Conservation (phyloP, 2,797 vertebrate species). For the Manis pentadactyla region DNA sequence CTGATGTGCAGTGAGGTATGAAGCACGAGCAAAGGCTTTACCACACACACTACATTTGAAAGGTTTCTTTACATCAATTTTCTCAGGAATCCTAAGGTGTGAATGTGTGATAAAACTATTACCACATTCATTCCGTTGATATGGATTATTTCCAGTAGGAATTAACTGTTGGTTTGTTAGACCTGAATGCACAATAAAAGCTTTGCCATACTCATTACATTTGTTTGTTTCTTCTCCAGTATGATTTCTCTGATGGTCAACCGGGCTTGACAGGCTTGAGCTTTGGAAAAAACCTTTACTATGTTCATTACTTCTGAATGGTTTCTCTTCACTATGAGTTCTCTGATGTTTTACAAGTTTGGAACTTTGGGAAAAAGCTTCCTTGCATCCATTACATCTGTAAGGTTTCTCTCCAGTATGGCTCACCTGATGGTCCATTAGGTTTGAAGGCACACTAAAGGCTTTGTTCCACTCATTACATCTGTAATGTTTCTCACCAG, state of each 20-base stretch:
- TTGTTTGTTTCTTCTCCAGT: constrained; percentile 53
- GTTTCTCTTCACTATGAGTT: constrained; percentile 11
- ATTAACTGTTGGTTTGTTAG: neutral
- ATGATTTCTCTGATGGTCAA: constrained; percentile 19
- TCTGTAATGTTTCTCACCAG: constrained; percentile 1
- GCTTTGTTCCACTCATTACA: constrained; percentile 64
- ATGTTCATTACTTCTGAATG: neutral
- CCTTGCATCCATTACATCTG: constrained; percentile 59
- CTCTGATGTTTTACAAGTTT: neutral
- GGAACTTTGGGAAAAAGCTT: constrained; percentile 42
- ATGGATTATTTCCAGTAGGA: constrained; percentile 60
- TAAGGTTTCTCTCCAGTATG: constrained; percentile 67
- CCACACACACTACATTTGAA: constrained; percentile 20
- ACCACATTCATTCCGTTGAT: constrained; percentile 62
- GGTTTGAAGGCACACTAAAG: constrained; percentile 57
- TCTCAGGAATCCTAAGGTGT: constrained; percentile 57
- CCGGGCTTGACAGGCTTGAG: constrained; percentile 14
- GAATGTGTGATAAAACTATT: constrained; percentile 64
- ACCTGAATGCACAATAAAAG: neutral
- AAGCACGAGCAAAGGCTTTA: neutral
- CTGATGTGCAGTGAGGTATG: constrained; percentile 32
- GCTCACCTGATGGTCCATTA: constrained; percentile 18
- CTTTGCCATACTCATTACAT: neutral
- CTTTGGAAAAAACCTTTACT: neutral
- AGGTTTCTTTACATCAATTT: constrained; percentile 66